Base-by-base conservation (phyloP, 2,797 vertebrate species). In the Lerista edwardsae region DNA sequence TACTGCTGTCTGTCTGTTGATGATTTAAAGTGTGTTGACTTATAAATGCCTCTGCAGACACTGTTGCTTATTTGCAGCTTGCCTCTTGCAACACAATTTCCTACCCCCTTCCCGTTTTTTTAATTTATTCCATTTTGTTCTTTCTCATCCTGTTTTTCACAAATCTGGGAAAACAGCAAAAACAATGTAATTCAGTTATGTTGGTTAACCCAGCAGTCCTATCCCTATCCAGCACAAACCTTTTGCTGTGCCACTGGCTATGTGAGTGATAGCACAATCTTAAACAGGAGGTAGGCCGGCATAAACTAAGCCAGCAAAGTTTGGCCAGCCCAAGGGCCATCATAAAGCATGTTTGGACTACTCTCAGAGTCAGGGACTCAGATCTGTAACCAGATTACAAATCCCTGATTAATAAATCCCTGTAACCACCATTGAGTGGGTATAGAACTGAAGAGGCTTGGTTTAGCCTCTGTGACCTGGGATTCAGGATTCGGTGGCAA, bases 1-100 rank as follows among this genome's bases (percentile, higher is more conserved):
- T 87, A 57, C 1, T 87, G 88, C 87, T 93, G 80, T 79, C 90
- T 91, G 81, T 91, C 91, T 93, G 86, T 67, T 92, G 91, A 93
- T 44, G 67, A 77, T 92, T 92, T 92, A 71, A 75, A 91, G 81
- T 68, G 82, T 79, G 0, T 90, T 92, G 84, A 90, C 74, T 92
- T 93, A 83, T 17, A 85, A 88, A 84, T 80, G 71, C 83, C 19
- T 91, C 87, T 86, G 86, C 87, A 88, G 84, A 83, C n/a, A 27
- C 68, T 31, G 29, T 8, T 81, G 44, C 67, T 81, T 69, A 82
- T 68, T 23, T 68, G n/a, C 1, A 27, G n/a, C 23, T 57, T 88
- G 57, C 72, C 82, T 80, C 89, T 84, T 93, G 90, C 91, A 77
- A 80, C 17, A 81, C 69, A 82, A 62, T 84, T 84, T 64, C 29